Evolutionary conservation across 2,797 vertebrate species (phyloP).

Genomic region (Psittacula derbiana): DNA sequence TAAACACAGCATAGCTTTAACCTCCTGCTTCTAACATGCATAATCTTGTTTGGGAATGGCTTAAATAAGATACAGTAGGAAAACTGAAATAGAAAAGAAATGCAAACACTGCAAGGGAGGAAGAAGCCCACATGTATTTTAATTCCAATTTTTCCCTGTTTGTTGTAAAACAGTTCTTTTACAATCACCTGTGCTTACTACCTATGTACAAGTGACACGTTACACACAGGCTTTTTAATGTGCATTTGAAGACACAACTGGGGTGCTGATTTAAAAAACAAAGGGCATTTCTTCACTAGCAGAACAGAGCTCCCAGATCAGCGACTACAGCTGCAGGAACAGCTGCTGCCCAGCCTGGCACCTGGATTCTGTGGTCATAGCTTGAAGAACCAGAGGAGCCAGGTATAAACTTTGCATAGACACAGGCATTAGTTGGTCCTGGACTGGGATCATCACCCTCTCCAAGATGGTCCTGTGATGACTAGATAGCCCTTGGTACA

Average conservation of each 20-base stretch:
- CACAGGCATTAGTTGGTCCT: neutral
- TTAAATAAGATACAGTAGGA: neutral
- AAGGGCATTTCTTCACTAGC: neutral
- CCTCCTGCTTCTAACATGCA: neutral
- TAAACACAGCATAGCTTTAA: constrained; percentile 19
- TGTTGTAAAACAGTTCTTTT: constrained; percentile 18
- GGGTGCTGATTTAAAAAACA: constrained; percentile 11
- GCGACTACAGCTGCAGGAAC: neutral
- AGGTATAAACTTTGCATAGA: neutral
- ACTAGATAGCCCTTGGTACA: neutral
- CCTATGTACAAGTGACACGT: neutral
- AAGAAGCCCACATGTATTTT: neutral
- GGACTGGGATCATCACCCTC: neutral
- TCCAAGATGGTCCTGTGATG: fast-evolving
- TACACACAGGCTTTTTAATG: neutral
- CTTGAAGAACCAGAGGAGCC: neutral
- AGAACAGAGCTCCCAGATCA: neutral
- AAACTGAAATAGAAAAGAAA: neutral
- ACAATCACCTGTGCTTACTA: constrained; percentile 9
- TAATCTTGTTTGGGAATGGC: neutral
- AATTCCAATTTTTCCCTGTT: neutral
- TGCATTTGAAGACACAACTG: neutral
- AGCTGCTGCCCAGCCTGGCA: neutral
- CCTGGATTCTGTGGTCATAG: neutral
- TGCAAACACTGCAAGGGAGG: neutral